Evolutionary conservation across 2,797 vertebrate genomes (phyloP).

Genomic region (Phalanger gymnotis): DNA sequence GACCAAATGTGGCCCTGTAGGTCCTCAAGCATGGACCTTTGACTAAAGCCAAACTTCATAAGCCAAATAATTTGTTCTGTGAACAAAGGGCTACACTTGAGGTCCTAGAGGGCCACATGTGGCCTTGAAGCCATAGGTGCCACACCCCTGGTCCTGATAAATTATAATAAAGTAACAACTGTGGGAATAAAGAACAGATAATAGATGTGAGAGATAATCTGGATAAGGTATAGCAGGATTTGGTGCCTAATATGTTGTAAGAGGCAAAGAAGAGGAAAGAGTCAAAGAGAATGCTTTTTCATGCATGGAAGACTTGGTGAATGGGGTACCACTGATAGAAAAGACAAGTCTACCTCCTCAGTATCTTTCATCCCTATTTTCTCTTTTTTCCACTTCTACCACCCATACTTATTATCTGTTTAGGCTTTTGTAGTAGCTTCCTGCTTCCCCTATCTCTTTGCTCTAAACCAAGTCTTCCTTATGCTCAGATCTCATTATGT

Average conservation of each 20-base stretch:
- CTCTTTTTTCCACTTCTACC: neutral
- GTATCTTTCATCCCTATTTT: neutral
- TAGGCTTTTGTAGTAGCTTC: neutral
- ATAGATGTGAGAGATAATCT: neutral
- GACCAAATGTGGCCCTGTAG: too few species aligned
- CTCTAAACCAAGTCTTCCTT: neutral
- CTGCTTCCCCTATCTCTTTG: neutral
- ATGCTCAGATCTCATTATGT: neutral
- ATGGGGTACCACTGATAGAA: neutral
- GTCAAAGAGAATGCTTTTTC: neutral
- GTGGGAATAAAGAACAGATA: neutral
- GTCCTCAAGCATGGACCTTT: too few species aligned
- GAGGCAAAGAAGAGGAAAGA: neutral
- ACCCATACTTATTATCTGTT: neutral
- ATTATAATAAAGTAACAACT: neutral
- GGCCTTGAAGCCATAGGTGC: too few species aligned
- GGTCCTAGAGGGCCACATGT: too few species aligned
- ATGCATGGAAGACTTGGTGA: neutral
- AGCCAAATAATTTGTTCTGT: too few species aligned
- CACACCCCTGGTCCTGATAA: neutral
- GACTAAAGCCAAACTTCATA: too few species aligned
- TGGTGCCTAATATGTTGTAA: slow-evolving; percentile 12
- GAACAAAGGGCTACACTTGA: too few species aligned
- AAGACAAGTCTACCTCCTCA: neutral
- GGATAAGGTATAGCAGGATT: neutral